These are phyloP conservation scores for Zeuzera pyrina DNA, from an alignment of 2,888 invertebrate species.

Conservation along the genomic window DNA sequence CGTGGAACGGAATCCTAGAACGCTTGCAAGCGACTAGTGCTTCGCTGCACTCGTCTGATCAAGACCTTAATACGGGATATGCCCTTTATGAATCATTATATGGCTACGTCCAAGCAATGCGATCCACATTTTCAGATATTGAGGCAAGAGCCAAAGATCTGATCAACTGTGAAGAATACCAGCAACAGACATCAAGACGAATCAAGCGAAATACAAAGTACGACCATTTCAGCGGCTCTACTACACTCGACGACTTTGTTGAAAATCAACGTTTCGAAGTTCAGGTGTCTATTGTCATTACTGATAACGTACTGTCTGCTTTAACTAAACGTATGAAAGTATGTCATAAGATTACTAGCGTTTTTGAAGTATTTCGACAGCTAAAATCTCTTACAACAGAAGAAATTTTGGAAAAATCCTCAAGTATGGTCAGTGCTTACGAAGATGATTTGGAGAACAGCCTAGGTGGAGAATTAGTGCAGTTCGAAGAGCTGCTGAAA, in stretches of 20 bases:
- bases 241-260: slow-evolving; percentile 8
- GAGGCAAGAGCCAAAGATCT: slow-evolving; percentile 1
- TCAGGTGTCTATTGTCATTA: no score
- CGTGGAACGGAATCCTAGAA: no score
- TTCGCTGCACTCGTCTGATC: slow-evolving; percentile 6
- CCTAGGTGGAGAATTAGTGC: slow-evolving; percentile 9
- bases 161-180: background rate
- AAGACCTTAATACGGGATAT: slow-evolving; percentile 4
- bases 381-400: no score
- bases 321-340: no score
- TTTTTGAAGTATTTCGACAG: slow-evolving; percentile 5
- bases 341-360: slow-evolving; percentile 1
- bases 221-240: slow-evolving; percentile 5
- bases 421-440: slow-evolving; percentile 8
- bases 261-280: slow-evolving; percentile 6
- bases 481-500: slow-evolving; percentile 9
- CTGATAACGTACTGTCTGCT: no score
- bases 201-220: slow-evolving; percentile 5
- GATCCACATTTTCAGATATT: slow-evolving; percentile 1
- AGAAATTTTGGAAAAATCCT: slow-evolving; percentile 1
- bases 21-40: no score
- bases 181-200: slow-evolving; percentile 3
- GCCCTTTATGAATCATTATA: no score
- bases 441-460: slow-evolving; percentile 10
- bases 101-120: no score